These are phyloP conservation scores for Drepana arcuata DNA, from an alignment of 1,140 invertebrate genomes.

Conservation along the genomic window DNA sequence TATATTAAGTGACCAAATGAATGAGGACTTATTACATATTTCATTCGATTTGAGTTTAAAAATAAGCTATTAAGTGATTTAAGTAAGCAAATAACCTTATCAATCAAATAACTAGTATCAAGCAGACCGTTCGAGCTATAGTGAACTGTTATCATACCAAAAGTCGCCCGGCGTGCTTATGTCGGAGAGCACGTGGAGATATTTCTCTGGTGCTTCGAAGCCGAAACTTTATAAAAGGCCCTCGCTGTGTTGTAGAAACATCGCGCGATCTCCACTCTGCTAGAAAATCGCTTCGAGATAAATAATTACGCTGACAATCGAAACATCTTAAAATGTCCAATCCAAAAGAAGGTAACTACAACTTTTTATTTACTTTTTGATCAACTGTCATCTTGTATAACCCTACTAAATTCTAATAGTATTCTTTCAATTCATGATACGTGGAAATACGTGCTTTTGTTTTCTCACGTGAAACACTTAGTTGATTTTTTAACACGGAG, in stretches of 20 bases:
- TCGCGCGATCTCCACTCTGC: slow-evolving; percentile 26
- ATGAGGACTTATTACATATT: no score
- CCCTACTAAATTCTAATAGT: slow-evolving; percentile 23
- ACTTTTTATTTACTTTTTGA: slow-evolving; percentile 16
- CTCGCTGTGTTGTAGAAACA: slow-evolving; percentile 20
- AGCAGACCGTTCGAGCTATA: neutral
- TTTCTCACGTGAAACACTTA: no score
- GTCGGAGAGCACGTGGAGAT: slow-evolving; percentile 46
- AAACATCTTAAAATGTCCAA: slow-evolving; percentile 36
- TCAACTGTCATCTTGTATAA: slow-evolving; percentile 13
- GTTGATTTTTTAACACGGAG: no score
- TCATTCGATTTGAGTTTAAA: no score
- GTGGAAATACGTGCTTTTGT: no score
- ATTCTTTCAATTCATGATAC: neutral
- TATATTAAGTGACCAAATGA: no score
- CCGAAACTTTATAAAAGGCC: slow-evolving; percentile 59
- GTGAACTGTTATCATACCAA: slow-evolving; percentile 19
- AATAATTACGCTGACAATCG: slow-evolving; percentile 9
- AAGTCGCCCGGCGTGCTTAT: slow-evolving; percentile 22
- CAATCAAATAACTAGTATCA: no score
- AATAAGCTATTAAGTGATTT: no score
- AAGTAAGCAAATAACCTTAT: no score
- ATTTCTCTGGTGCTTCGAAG: slow-evolving; percentile 23
- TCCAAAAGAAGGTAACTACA: slow-evolving; percentile 52
- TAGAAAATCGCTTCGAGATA: slow-evolving; percentile 12